Evolutionary conservation across 53 echinoderm and acorn worm genomes (phyloP), one percentile per base, ranked within the genome.

Genomic region (Apostichopus leukothele): DNA sequence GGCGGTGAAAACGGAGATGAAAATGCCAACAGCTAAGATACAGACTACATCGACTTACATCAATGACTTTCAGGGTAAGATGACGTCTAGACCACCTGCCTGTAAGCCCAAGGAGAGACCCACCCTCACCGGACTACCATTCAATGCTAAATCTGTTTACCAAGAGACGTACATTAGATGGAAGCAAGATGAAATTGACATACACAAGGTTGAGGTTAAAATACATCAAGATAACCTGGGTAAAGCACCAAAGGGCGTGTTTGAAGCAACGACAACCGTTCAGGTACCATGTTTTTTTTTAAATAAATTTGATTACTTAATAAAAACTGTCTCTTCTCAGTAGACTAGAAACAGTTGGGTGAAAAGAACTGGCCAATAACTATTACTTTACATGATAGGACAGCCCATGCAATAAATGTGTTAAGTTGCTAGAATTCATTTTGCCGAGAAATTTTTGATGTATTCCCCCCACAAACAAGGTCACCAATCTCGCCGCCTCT

Each of bases 211-310:
- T 68, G 86, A 89, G 52, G 71, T 81, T 10, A 91, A 90, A 76
- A 53, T 81, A 8, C 92, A 93, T 50, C 76, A 91, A 26, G 96
- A 99, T 78, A 99, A 99, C 50, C 86, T 96, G 10, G 91, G 91
- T 6, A 92, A 92, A 26, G 92, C 63, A 11, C 61, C 91, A 39
- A 86, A 88, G 51, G 68, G 59, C 10, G 55, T 20, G 13, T 94
- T 97, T 66, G 81, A 90, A 52, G 91, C 90, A n/a, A 90, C 89
- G 4, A 94, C 94, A 39, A 99, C 99, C 20, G 96, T 93, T 6
- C 94, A 99, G 99, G 99, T 99, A 39, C 39, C 39, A 39, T 3
- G 39, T 39, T 39, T 39, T 39, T 39, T 39, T 39, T 0, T 3
- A 39, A 39, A 39, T 39, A 39, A 39, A 3, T 39, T 39, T 39